phyloP scores from a whole-genome alignment of 2,113 vertebrate genomes.

The Scolopax mira region DNA sequence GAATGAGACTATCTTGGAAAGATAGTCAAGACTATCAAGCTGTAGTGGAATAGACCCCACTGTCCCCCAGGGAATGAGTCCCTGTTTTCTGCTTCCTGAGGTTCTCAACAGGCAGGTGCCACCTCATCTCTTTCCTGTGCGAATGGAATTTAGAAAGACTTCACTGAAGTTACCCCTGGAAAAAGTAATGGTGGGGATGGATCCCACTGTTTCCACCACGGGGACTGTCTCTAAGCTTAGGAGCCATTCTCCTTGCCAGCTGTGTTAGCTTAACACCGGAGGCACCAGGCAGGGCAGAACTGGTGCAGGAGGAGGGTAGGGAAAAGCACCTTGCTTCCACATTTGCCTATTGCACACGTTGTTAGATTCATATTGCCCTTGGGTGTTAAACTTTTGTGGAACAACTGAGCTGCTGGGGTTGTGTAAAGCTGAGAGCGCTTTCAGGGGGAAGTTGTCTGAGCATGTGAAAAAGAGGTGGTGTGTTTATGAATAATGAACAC shows the following conservation, averaged over 20 bases:
- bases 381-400: neutral
- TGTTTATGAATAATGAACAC: neutral
- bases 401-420: neutral
- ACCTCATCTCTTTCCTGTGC: neutral
- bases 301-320: neutral
- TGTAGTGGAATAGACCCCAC: neutral
- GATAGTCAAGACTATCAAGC: neutral
- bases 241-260: neutral
- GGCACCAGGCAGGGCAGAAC: neutral
- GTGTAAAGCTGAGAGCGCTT: neutral
- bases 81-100: neutral
- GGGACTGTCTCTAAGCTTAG: neutral
- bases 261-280: neutral
- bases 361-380: neutral
- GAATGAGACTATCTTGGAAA: no score
- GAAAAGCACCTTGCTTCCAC: neutral
- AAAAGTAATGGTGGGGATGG: neutral
- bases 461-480: neutral
- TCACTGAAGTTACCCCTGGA: neutral
- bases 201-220: neutral
- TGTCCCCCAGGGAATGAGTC: neutral
- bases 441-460: neutral
- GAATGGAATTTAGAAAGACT: neutral
- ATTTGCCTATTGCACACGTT: neutral
- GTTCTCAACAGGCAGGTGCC: neutral